Base-by-base conservation (phyloP, 2,113 vertebrate genomes). In the Hucho hucho region DNA sequence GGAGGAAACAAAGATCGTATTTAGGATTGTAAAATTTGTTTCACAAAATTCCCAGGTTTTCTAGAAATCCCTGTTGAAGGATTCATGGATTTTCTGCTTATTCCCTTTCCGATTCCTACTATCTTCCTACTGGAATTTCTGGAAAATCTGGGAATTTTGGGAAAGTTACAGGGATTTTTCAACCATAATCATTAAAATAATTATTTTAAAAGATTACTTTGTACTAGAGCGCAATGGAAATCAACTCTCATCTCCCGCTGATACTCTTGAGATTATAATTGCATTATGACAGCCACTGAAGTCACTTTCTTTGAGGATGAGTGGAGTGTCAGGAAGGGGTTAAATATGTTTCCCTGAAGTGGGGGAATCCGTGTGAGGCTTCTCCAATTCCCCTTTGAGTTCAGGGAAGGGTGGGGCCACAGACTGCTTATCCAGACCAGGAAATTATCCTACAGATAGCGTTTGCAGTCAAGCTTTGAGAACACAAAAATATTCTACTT, bases 351-450 rank as follows among this genome's bases (percentile, higher is more conserved):
- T 32, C 18, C 5, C 26, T 70, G 22, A 70, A 16, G 67, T 22
- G 53, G 11, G 28, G 24, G 28, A 68, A 71, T 79, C 47, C 46
- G 4, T 18, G 22, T 18, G 46, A 74, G 22, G 67, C 7, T 69
- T 25, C n/a, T 14, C 63, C 70, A 46, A 9, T 61, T 12, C 20
- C 14, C 24, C 75, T 53, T 24, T 70, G 64, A 69, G 74, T 75
- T 81, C 68, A 81, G 18, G 53, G 58, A 75, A 32, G 37, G 76
- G 70, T 72, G 25, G 74, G 70, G 71, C 49, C 75, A 73, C 16
- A 12, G 56, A 3, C 70, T 64, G 22, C 68, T 65, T 32, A 47
- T 69, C n/a, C 53, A 67, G 53, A 64, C 47, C 68, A 76, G 74
- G 69, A 73, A 72, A 46, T 20, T 37, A 71, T 75, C 49, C n/a